Conservation (phyloP, 2,888 invertebrate genomes). For the Plutella xylostella region DNA sequence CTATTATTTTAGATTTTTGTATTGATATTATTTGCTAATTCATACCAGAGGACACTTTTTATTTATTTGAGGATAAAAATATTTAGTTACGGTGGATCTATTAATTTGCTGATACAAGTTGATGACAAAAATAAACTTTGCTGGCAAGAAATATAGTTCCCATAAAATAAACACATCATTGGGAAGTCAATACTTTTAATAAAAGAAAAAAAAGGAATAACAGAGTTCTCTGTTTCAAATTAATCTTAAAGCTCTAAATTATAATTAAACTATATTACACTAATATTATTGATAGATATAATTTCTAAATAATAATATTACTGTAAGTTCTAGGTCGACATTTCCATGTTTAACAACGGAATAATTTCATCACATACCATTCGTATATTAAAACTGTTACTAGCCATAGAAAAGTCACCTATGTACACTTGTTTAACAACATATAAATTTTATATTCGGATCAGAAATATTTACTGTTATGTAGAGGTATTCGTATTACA, state of each 20-base stretch:
- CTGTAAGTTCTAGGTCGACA: not conserved
- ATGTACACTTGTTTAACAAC: too few species aligned
- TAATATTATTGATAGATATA: not conserved
- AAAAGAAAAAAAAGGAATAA: constrained; percentile 2
- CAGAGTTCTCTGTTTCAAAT: not conserved
- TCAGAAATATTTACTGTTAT: too few species aligned
- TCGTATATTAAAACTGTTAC: not conserved
- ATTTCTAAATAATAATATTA: not conserved
- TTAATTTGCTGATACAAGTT: too few species aligned
- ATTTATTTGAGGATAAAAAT: too few species aligned
- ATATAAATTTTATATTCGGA: too few species aligned
- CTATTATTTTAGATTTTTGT: too few species aligned
- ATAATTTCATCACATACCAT: not conserved
- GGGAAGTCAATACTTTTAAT: not conserved
- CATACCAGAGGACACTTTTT: too few species aligned
- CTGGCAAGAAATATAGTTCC: not conserved
- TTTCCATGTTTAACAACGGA: not conserved
- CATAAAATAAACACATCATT: not conserved
- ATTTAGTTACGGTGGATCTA: too few species aligned
- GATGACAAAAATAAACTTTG: too few species aligned
- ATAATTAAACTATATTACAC: not conserved
- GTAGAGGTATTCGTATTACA: too few species aligned
- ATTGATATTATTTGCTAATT: too few species aligned
- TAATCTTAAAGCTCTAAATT: too few species aligned
- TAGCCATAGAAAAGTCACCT: not conserved